phyloP scores from a whole-genome alignment of 2,888 invertebrate species.

The Campopleginae sp. region DNA sequence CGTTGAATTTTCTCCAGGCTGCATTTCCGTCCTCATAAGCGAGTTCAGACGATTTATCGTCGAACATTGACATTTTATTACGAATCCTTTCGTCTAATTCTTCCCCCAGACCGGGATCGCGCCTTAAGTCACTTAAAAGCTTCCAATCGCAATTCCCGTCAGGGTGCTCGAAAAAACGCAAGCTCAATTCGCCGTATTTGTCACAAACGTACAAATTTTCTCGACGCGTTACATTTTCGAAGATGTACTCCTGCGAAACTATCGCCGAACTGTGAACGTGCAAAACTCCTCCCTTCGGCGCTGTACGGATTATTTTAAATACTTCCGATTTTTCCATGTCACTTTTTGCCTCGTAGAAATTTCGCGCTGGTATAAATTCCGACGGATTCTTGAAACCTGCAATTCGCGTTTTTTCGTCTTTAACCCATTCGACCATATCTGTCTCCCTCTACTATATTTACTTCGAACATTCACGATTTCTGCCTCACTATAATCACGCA shows the following conservation, averaged over 20 bases:
- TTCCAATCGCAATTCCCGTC: slow-evolving; percentile 75
- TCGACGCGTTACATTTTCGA: slow-evolving; percentile 87
- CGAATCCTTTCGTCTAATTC: slow-evolving; percentile 85
- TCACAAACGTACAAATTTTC: slow-evolving; percentile 87
- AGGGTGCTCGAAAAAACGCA: slow-evolving; percentile 73
- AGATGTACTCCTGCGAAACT: slow-evolving; percentile 87
- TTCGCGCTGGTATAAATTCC: slow-evolving; percentile 87
- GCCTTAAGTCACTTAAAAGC: slow-evolving; percentile 74
- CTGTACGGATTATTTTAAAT: slow-evolving; percentile 87
- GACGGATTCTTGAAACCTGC: slow-evolving; percentile 79
- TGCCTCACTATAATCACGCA: too few relatives aligned
- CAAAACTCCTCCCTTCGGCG: slow-evolving; percentile 91
- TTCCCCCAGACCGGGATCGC: slow-evolving; percentile 69
- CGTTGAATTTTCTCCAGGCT: slow-evolving; percentile 87
- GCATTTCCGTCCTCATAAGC: slow-evolving; percentile 85
- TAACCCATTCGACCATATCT: too few relatives aligned
- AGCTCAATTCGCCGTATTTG: slow-evolving; percentile 66
- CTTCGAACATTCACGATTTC: too few relatives aligned
- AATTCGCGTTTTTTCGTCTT: slow-evolving; percentile 17
- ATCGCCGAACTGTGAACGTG: slow-evolving; percentile 90
- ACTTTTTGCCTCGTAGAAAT: slow-evolving; percentile 87
- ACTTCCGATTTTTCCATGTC: slow-evolving; percentile 87
- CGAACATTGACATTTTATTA: slow-evolving; percentile 86
- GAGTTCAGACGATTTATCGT: slow-evolving; percentile 80
- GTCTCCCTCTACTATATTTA: too few relatives aligned